Conservation (phyloP, 2,888 invertebrate species). For the Vesta saturnalis region DNA sequence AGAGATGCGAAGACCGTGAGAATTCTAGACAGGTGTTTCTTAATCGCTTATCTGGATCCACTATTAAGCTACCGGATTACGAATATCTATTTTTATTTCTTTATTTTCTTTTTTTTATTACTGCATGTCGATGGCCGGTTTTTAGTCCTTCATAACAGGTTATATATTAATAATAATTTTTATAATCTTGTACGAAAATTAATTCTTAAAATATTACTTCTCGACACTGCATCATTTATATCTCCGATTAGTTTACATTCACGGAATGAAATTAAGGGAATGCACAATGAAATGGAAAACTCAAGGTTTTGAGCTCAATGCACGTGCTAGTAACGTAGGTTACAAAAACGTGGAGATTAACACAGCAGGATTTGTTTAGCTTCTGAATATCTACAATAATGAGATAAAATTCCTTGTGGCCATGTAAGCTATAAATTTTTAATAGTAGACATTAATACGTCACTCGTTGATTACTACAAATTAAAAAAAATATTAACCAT, state of each 20-base stretch:
- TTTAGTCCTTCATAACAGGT: conserved; percentile 2
- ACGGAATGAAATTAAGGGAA: too few relatives aligned
- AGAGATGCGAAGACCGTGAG: conserved; percentile 56
- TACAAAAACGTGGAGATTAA: too few relatives aligned
- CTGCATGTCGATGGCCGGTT: conserved; percentile 23
- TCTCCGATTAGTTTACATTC: too few relatives aligned
- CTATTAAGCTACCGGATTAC: conserved; percentile 60
- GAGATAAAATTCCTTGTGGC: too few relatives aligned
- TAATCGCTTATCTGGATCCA: conserved; percentile 56
- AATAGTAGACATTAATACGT: too few relatives aligned
- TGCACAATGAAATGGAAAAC: background rate
- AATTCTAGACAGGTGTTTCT: conserved; percentile 59
- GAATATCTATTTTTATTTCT: conserved; percentile 39
- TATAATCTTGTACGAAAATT: conserved; percentile 2
- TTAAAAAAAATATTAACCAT: background rate
- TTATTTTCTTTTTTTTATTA: conserved; percentile 31
- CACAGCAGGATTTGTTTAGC: too few relatives aligned
- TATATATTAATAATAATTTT: conserved; percentile 6
- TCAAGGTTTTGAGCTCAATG: too few relatives aligned
- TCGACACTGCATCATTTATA: too few relatives aligned
- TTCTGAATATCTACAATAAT: too few relatives aligned
- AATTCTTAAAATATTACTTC: background rate
- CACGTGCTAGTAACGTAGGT: too few relatives aligned
- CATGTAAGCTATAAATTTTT: too few relatives aligned
- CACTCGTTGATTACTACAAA: too few relatives aligned